Evolutionary conservation across 2,113 vertebrate genomes (phyloP).

Genomic region (Halcyon malimbica): DNA sequence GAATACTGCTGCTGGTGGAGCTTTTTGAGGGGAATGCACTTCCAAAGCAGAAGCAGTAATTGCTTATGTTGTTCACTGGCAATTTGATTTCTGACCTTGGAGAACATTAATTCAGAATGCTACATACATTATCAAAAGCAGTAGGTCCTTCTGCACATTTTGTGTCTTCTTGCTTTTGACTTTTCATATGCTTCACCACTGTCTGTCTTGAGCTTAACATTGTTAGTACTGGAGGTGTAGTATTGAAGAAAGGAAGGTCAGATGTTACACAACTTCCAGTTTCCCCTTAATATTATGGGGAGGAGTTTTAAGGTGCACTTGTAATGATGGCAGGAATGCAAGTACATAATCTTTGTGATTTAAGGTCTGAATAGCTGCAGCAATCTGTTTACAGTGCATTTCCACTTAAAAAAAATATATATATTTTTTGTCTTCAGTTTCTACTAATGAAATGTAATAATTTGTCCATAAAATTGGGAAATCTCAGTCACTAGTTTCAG

Average conservation of each 20-base stretch:
- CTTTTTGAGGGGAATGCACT: background rate
- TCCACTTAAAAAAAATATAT: background rate
- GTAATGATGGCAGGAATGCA: background rate
- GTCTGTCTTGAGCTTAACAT: background rate
- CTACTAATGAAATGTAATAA: background rate
- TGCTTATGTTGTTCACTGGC: background rate
- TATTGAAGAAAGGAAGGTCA: background rate
- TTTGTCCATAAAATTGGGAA: background rate
- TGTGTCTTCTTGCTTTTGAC: background rate
- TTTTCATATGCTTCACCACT: background rate
- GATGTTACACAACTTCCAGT: background rate
- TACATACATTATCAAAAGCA: background rate
- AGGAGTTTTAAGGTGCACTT: background rate
- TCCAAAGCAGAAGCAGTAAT: background rate
- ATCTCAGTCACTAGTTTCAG: background rate
- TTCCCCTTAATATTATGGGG: background rate
- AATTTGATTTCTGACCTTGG: background rate
- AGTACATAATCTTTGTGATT: background rate
- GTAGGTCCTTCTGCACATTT: background rate
- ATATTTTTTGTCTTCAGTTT: background rate
- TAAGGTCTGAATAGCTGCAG: background rate
- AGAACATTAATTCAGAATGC: background rate
- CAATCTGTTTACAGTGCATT: background rate
- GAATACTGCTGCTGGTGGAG: background rate
- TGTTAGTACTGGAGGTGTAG: background rate